Base-by-base conservation (phyloP, 2,113 vertebrate species). In the Bujurquina vittata region DNA sequence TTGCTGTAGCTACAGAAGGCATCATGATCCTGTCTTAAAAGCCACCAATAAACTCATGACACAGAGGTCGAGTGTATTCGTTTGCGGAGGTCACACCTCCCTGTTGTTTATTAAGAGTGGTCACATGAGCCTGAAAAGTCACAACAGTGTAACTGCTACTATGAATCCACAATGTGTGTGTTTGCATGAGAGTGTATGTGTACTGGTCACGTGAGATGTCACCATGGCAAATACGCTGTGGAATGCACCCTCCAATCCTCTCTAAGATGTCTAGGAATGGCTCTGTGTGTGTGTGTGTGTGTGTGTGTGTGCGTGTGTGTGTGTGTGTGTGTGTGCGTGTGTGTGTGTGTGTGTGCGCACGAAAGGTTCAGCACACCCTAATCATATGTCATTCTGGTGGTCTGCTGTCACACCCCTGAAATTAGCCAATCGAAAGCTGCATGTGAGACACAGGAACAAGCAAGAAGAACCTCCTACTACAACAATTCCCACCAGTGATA, bases 341-440 rank as follows among this genome's bases (percentile, higher is more conserved):
- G 56, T 79, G 72, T 57, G 40, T 80, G 35, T 63, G 72, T 46
- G 57, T 77, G 74, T 40, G 61, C 4, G 79, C 60, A 77, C 72
- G 69, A 89, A 87, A 78, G 77, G 62, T 77, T 75, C 87, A 89
- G 33, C 79, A 52, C 75, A 80, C 73, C 84, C 62, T 88, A 75
- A 81, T 94, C 92, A 91, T 91, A 93, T 93, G 89, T 87, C 83
- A 89, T 58, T 80, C 79, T 83, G 86, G 86, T 81, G 75, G 86
- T 86, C 83, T 84, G 67, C 79, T 82, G 82, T 88, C 94, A 95
- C 95, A 7, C 94, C 94, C 92, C 93, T 84, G 67, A 61, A 79
- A 84, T 91, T 57, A 90, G 79, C 95, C 95, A 96, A 95, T 96
- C 88, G 76, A 83, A 81, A 26, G 18, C 56, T 56, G 31, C 12